Evolutionary conservation across 2,797 vertebrate genomes (phyloP).

Genomic region (Pygocentrus nattereri): DNA sequence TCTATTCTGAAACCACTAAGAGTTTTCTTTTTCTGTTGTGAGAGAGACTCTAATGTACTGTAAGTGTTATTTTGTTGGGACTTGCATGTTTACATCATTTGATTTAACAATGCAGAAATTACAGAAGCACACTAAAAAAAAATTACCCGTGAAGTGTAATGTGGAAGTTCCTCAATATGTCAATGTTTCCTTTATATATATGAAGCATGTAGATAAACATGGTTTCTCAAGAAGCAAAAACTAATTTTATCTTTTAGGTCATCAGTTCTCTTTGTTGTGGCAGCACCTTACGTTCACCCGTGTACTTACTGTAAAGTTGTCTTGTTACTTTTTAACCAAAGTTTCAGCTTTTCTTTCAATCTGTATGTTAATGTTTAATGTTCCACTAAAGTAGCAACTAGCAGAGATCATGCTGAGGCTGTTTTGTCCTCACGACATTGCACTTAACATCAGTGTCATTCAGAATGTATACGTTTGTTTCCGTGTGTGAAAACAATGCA

Average conservation of each 20-base stretch:
- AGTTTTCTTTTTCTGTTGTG: neutral
- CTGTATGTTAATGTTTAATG: slow-evolving; percentile 4
- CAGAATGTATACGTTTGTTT: neutral
- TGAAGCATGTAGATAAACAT: slow-evolving; percentile 8
- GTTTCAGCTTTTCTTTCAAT: slow-evolving; percentile 6
- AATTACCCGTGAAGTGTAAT: neutral
- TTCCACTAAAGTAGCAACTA: neutral
- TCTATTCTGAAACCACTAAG: neutral
- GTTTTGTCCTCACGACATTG: neutral
- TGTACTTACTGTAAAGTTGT: slow-evolving; percentile 19
- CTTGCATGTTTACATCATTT: slow-evolving; percentile 37
- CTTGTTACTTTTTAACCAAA: neutral
- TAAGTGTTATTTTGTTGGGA: neutral
- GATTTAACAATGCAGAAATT: slow-evolving; percentile 27
- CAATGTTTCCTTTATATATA: neutral
- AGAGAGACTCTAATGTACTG: slow-evolving; percentile 25
- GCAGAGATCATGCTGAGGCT: neutral
- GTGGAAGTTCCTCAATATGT: neutral
- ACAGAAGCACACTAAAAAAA: slow-evolving; percentile 7
- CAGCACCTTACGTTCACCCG: slow-evolving; percentile 43
- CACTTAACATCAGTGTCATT: slow-evolving; percentile 4
- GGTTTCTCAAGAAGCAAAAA: neutral
- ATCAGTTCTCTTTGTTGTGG: neutral
- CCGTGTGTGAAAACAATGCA: slow-evolving; percentile 16
- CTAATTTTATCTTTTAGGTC: neutral